Base-by-base conservation (phyloP, 2,113 vertebrate genomes). In the Phalacrocorax pelagicus region DNA sequence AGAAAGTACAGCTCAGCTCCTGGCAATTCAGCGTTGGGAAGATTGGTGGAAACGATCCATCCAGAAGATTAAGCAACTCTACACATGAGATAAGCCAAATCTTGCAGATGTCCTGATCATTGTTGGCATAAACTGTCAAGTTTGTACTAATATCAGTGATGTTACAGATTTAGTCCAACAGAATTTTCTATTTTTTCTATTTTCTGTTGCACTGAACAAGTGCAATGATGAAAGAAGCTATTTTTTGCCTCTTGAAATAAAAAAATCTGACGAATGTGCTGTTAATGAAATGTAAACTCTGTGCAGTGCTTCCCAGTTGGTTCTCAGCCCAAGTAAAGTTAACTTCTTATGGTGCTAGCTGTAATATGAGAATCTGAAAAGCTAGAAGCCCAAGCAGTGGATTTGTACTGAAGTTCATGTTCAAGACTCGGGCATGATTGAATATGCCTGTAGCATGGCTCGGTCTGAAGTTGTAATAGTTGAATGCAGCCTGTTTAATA, bases 51-150 rank as follows among this genome's bases (percentile, higher is more conserved):
- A 84, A 36, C 72, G 52, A 13, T 97, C 97, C 2, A 9, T 98
- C 40, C 75, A 38, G 24, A 98, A 97, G 86, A 97, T 98, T 58
- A 96, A 97, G 38, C 65, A 59, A 8, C 66, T 97, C 27, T 98
- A 98, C 51, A 3, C 21, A 11, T 97, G 75, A 95, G 30, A 59
- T 52, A 59, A 49, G 20, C 5, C 62, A 12, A 5, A 13, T 83
- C 49, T 65, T 74, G 20, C 58, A 77, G 38, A 30, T 14, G 14
- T 71, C 21, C 29, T 23, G 40, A 42, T 70, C 34, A 12, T 51
- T 72, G 18, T 13, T 66, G 62, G 27, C 26, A 17, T 47, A 51
- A 90, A 75, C 17, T 22, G 32, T 26, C 26, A 52, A 23, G 18
- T 40, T 51, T 84, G 12, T 40, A 19, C 27, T n/a, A 32, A 62